Conservation (phyloP, 2,888 invertebrate genomes). For the Callyntrura guangdongensis region DNA sequence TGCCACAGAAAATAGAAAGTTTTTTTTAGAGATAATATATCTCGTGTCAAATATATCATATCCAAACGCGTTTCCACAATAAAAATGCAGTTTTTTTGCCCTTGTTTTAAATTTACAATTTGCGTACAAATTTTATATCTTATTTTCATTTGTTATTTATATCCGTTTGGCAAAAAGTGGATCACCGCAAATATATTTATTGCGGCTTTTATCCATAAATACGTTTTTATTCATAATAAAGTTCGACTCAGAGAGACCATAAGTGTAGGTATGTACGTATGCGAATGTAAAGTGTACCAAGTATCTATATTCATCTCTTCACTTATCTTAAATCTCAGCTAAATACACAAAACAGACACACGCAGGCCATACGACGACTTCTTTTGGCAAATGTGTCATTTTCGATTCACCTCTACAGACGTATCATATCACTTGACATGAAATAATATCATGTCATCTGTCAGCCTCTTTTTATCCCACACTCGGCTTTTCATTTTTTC, state of each 20-base stretch:
- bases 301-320: neutral
- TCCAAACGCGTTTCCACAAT: neutral
- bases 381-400: conserved; percentile 78
- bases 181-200: conserved; percentile 24
- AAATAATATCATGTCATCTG: conserved; percentile 81
- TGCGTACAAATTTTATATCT: conserved; percentile 18
- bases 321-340: conserved; percentile 34
- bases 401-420: conserved; percentile 77
- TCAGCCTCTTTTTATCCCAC: conserved; percentile 78
- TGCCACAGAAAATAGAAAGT: conserved; percentile 86
- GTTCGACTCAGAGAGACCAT: too few species aligned
- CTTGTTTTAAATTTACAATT: neutral
- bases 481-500: conserved; percentile 73
- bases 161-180: conserved; percentile 36
- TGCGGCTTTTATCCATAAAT: conserved; percentile 28
- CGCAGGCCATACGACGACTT: conserved; percentile 44
- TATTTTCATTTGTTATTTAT: conserved; percentile 41
- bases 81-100: neutral
- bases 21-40: conserved; percentile 97
- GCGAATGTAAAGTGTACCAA: neutral
- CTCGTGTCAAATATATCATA: conserved; percentile 94
- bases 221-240: neutral
- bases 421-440: conserved; percentile 80
- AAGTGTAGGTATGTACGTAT: too few species aligned
- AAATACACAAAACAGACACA: conserved; percentile 21